Evolutionary conservation across 1,140 invertebrate genomes (phyloP), one percentile per base, ranked within the genome.

Genomic region (Drosophila yakuba): DNA sequence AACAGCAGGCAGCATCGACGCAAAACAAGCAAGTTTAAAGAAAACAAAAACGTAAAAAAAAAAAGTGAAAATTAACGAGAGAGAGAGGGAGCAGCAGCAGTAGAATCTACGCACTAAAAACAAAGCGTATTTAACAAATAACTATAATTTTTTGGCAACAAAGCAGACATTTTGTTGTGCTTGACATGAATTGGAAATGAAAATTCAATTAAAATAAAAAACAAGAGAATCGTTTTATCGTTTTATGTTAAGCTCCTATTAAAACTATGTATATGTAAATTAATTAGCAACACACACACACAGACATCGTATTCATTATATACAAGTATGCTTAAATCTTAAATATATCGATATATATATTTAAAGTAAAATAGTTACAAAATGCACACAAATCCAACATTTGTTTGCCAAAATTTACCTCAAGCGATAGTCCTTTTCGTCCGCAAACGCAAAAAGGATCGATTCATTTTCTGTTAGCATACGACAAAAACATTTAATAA

Each of bases 351-450:
- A 51, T 72, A 64, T 41, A 55, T 74, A 73, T 73, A 67, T 81
- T 55, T 64, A 61, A 63, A 75, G 75, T 41, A 45, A 61, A 64
- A 74, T 55, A 71, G 41, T 48, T 67, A 59, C 61, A 39, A 45
- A 38, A 74, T 45, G 73, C 55, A 76, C 38, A 45, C 74, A 68
- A 57, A 80, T 60, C 59, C 51, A 60, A 73, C 72, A 76, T 79
- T 88, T 80, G 68, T 89, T 89, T 88, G 80, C 85, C 85, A 89
- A 71, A 89, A 89, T 83, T 89, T 89, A 89, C 85, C 85, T 89
- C 85, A 89, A 81, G 66, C 45, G 38, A 66, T 36, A 55, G 64
- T 76, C 64, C 15, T 35, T 52, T 52, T 52, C 50, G 35, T 52
- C 43, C 51, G 44, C 38, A 39, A 28, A 20, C 20, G 2, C 20